A percentile compares a stretch with the other conserved stretches of the same genome.
phyloP scores from a whole-genome alignment of 2,113 vertebrate genomes.

The Cyprinodon tularosa region DNA sequence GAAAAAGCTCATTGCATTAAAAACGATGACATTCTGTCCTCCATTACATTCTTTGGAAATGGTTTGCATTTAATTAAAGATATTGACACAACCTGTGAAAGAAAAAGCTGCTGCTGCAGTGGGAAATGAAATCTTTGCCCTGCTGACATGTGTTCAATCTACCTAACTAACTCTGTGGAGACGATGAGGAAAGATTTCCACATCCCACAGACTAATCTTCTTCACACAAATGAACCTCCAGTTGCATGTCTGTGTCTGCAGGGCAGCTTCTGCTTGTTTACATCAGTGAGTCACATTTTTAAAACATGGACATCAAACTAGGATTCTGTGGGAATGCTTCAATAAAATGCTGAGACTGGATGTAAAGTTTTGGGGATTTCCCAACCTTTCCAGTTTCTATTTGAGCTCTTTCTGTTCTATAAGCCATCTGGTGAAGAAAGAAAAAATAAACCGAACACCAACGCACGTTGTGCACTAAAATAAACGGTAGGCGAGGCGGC shows the following conservation, averaged over 20 bases:
- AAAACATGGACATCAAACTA: constrained; percentile 26
- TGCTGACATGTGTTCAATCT: constrained; percentile 26
- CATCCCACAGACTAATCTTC: constrained; percentile 19
- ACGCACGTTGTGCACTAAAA: constrained; percentile 1
- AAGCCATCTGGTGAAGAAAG: constrained; percentile 6
- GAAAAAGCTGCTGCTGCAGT: constrained; percentile 31
- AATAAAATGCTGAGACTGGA: constrained; percentile 22
- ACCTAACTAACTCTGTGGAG: constrained; percentile 29
- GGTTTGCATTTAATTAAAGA: background rate
- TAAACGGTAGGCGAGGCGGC: background rate
- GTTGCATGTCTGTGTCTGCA: constrained; percentile 7
- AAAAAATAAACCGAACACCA: constrained; percentile 8
- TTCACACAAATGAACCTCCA: constrained; percentile 13
- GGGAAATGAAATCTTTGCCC: constrained; percentile 6
- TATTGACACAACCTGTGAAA: background rate
- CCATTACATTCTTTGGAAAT: background rate
- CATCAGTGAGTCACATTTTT: constrained; percentile 39
- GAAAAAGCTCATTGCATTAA: constrained; percentile 13
- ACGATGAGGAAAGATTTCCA: constrained; percentile 28
- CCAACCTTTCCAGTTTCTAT: constrained; percentile 3
- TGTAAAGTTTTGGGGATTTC: constrained; percentile 17
- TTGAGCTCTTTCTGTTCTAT: background rate
- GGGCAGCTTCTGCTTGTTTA: constrained; percentile 9
- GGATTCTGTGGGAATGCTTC: constrained; percentile 28
- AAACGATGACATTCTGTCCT: constrained; percentile 16